A percentile compares a stretch with the other conserved stretches of the same genome.
Conservation (phyloP, 2,113 vertebrate genomes). For the Rhabdomys dilectus region DNA sequence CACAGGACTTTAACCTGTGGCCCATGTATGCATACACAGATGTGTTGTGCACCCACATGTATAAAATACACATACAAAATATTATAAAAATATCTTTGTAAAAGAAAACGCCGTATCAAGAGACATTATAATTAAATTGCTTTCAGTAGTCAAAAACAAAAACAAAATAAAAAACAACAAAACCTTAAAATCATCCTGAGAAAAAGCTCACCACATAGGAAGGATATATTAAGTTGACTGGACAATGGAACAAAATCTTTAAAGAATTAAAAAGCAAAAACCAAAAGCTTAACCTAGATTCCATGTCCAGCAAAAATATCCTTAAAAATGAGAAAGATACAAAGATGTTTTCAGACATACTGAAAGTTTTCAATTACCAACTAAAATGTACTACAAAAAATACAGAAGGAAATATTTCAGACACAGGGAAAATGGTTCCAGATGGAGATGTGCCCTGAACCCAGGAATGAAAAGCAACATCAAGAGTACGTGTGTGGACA, state of each 20-base stretch:
- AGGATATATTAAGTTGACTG: constrained; percentile 17
- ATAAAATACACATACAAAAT: neutral
- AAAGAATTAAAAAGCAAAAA: constrained; percentile 51
- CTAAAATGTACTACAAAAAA: constrained; percentile 54
- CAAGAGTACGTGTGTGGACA: constrained; percentile 16
- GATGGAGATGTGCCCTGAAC: constrained; percentile 12
- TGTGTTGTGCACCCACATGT: neutral
- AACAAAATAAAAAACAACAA: neutral
- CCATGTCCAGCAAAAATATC: constrained; percentile 32
- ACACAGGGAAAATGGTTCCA: constrained; percentile 58
- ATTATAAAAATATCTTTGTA: neutral
- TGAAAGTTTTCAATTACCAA: constrained; percentile 57
- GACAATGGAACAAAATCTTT: constrained; percentile 38
- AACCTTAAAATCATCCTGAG: constrained; percentile 24
- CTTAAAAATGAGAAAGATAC: constrained; percentile 27
- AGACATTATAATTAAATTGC: neutral
- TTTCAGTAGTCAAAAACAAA: neutral
- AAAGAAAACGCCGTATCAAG: neutral
- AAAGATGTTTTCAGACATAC: constrained; percentile 57
- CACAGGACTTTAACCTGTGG: neutral
- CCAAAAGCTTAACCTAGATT: constrained; percentile 36
- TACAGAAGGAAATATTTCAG: constrained; percentile 58
- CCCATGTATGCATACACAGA: neutral
- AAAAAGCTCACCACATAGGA: neutral
- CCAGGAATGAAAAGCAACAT: neutral